phyloP scores from a whole-genome alignment of 2,888 invertebrate species.

The Lasioglossum calceatum region DNA sequence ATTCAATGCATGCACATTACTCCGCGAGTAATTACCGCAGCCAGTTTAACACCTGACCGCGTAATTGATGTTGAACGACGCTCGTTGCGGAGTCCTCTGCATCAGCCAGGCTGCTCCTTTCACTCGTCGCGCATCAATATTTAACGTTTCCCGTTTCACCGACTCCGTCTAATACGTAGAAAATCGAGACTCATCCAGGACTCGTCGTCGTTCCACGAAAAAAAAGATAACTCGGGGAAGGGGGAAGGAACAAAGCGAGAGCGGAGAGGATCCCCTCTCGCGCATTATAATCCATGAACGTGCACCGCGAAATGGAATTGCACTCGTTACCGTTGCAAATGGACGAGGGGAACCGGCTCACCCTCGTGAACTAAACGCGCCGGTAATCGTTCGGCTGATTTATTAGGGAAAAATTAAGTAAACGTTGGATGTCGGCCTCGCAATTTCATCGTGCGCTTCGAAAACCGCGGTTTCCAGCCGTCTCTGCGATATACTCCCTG shows the following conservation, averaged over 20 bases:
- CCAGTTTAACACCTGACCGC: conserved; percentile 47
- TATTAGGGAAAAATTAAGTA: conserved; percentile 58
- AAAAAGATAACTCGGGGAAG: background rate
- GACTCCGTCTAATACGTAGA: background rate
- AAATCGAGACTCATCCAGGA: background rate
- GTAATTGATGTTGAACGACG: conserved; percentile 47
- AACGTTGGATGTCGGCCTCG: conserved; percentile 42
- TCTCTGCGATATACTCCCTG: background rate
- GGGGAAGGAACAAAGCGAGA: background rate
- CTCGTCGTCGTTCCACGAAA: background rate
- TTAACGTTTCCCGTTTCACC: conserved; percentile 34
- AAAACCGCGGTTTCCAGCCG: conserved; percentile 1
- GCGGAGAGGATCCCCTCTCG: background rate
- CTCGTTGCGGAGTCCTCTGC: conserved; percentile 13
- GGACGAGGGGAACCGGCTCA: conserved; percentile 19
- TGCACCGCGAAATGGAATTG: conserved; percentile 42
- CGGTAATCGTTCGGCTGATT: conserved; percentile 51
- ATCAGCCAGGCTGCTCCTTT: conserved; percentile 36
- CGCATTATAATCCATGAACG: conserved; percentile 46
- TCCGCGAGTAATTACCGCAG: conserved; percentile 52
- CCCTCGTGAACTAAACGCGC: conserved; percentile 34
- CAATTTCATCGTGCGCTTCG: conserved; percentile 30
- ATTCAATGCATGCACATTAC: conserved; percentile 57
- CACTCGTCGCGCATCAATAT: conserved; percentile 40
- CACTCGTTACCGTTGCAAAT: conserved; percentile 53